Evolutionary conservation across 1,140 invertebrate species (phyloP).

Genomic region (Macrosteles quadrilineatus): DNA sequence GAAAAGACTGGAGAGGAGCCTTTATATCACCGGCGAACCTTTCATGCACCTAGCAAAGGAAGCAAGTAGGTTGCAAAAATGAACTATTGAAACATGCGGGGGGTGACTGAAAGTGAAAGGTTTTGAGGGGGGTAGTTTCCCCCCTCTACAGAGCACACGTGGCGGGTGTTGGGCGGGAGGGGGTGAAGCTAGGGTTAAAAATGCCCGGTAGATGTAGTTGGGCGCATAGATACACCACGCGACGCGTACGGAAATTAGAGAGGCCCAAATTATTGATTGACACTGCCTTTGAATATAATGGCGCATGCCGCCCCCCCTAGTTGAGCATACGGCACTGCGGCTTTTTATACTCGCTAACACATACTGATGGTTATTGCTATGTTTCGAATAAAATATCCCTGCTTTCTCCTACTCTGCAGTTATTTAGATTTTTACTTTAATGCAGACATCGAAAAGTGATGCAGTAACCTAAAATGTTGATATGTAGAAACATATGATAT

Average conservation of each 20-base stretch:
- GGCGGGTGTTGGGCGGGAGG: not conserved
- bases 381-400: too few relatives aligned
- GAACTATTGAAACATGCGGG: not conserved
- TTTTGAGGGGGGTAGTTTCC: not conserved
- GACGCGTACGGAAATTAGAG: constrained; percentile 20
- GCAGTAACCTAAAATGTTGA: too few relatives aligned
- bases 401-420: too few relatives aligned
- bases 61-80: not conserved
- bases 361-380: too few relatives aligned
- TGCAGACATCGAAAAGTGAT: too few relatives aligned
- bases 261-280: constrained; percentile 17
- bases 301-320: too few relatives aligned
- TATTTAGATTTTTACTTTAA: too few relatives aligned
- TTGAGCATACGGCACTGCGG: too few relatives aligned
- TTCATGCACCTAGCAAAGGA: not conserved
- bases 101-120: constrained; percentile 20
- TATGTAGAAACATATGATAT: too few relatives aligned
- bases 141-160: not conserved
- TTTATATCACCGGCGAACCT: too few relatives aligned
- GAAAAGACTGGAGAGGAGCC: too few relatives aligned
- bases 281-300: not conserved
- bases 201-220: constrained; percentile 24
- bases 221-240: not conserved
- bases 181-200: constrained; percentile 12
- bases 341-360: too few relatives aligned